A percentile compares a stretch with the other conserved stretches of the same genome.
These are phyloP conservation scores for Larimichthys crocea DNA, from an alignment of 2,113 vertebrate species.

Conservation along the genomic window DNA sequence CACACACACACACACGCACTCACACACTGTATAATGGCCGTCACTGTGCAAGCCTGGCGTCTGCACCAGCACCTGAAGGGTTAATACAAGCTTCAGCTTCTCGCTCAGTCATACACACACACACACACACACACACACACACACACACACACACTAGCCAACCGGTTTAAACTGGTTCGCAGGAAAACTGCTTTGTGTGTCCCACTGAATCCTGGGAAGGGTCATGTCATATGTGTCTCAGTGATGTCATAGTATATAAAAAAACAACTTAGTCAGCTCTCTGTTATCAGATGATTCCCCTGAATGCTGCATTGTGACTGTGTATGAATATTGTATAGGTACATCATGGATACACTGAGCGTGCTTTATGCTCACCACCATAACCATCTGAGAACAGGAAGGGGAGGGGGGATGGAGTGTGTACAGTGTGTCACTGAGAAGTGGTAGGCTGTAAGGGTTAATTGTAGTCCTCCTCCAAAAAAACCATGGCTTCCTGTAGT, in stretches of 20 bases:
- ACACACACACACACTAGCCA: slow-evolving; percentile 77
- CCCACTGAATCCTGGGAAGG: slow-evolving; percentile 95
- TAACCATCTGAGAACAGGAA: slow-evolving; percentile 44
- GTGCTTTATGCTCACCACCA: slow-evolving; percentile 24
- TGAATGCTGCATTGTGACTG: slow-evolving; percentile 46
- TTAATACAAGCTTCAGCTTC: slow-evolving; percentile 89
- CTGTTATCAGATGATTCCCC: slow-evolving; percentile 67
- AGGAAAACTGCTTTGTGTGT: slow-evolving; percentile 96
- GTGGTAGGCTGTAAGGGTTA: slow-evolving; percentile 73
- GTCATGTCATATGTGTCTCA: slow-evolving; percentile 95
- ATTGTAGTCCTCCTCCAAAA: slow-evolving; percentile 23
- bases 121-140: slow-evolving; percentile 53
- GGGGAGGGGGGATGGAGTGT: slow-evolving; percentile 35
- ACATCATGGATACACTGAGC: slow-evolving; percentile 42
- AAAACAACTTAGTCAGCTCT: slow-evolving; percentile 85
- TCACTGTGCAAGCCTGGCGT: slow-evolving; percentile 52
- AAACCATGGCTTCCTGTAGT: slow-evolving; percentile 68
- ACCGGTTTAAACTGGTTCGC: slow-evolving; percentile 95
- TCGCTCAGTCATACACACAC: slow-evolving; percentile 71
- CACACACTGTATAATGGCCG: slow-evolving; percentile 60
- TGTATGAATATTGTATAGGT: slow-evolving; percentile 37
- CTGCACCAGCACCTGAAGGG: slow-evolving; percentile 82
- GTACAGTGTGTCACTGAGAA: slow-evolving; percentile 40
- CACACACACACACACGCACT: background rate
- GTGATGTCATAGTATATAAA: slow-evolving; percentile 91